These are phyloP conservation scores for Drosophila sp. DNA, from an alignment of 1,140 invertebrate genomes.

Conservation along the genomic window DNA sequence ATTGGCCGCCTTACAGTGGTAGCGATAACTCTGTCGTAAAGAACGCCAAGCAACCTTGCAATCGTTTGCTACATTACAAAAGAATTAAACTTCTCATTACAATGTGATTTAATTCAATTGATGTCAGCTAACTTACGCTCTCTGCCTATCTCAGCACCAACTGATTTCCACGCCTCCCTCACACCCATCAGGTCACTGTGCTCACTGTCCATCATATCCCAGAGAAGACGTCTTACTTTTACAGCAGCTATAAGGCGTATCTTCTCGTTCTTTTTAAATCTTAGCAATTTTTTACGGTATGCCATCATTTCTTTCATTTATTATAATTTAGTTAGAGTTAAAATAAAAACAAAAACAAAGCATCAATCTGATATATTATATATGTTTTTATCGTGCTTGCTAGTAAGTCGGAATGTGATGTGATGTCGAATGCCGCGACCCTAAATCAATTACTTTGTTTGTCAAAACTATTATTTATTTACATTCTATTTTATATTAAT, in stretches of 20 bases:
- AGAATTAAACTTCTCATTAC: background rate
- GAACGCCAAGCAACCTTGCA: slow-evolving; percentile 45
- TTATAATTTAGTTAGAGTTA: background rate
- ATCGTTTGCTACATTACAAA: slow-evolving; percentile 17
- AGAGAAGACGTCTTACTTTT: slow-evolving; percentile 20
- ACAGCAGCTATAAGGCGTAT: slow-evolving; percentile 33
- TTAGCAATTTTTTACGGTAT: slow-evolving; percentile 16
- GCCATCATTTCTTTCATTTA: background rate
- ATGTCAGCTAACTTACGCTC: slow-evolving; percentile 20
- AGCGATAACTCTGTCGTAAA: slow-evolving; percentile 38
- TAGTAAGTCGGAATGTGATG: background rate
- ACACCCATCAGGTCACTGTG: slow-evolving; percentile 31
- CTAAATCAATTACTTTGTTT: background rate
- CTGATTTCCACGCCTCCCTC: slow-evolving; percentile 34
- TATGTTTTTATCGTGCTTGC: background rate
- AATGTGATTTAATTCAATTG: background rate
- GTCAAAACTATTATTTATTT: background rate
- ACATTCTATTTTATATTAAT: slow-evolving; percentile 2
- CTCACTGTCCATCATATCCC: slow-evolving; percentile 33
- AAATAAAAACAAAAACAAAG: background rate
- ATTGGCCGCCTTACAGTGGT: slow-evolving; percentile 32
- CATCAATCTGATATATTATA: background rate
- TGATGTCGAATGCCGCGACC: background rate
- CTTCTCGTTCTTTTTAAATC: slow-evolving; percentile 38
- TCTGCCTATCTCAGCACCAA: slow-evolving; percentile 24